Evolutionary conservation across 2,113 vertebrate species (phyloP), one percentile per base, ranked within the genome.

Genomic region (Prunella fulvescens): DNA sequence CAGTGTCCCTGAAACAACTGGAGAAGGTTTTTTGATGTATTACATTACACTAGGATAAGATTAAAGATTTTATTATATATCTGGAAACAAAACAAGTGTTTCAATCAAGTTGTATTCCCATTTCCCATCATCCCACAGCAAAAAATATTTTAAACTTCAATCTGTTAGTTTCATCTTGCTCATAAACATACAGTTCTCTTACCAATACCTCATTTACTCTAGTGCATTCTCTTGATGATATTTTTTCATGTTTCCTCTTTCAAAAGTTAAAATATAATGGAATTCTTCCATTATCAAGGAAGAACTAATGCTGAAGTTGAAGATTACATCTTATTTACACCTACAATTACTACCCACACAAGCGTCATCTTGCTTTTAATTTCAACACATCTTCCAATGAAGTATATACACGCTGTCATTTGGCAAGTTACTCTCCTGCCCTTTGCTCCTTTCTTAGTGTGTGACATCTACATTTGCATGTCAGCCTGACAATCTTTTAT

Each of bases 71-170:
- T 92, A 69, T 72, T 79, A 44, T 47, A 20, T 47, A 90, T 71
- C 45, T 93, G 62, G 57, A 97, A 90, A 83, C 14, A 92, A 95
- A 95, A 69, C 29, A 93, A 57, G 39, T 28, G 20, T 83, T 95
- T 79, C 58, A 70, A 37, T 70, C 57, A 92, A 90, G 45, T 35
- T 37, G 25, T 70, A 57, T 48, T 85, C 44, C 20, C 8, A 82
- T 86, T 29, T 54, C 50, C 39, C 11, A 19, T 50, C 3, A 0
- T 86, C 13, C 24, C 57, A 71, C 19, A 66, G 45, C 23, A 93
- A 65, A 48, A 71, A 69, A n/a, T 93, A 94, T n/a, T 87, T 82
- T 77, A 5, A 95, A 77, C 8, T 45, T 85, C 44, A 57, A 12
- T 72, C 40, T 86, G 29, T 50, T 87, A 65, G 13, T 88, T 56